Evolutionary conservation across 2,113 vertebrate genomes (phyloP).

Genomic region (Nyctibius bracteatus): DNA sequence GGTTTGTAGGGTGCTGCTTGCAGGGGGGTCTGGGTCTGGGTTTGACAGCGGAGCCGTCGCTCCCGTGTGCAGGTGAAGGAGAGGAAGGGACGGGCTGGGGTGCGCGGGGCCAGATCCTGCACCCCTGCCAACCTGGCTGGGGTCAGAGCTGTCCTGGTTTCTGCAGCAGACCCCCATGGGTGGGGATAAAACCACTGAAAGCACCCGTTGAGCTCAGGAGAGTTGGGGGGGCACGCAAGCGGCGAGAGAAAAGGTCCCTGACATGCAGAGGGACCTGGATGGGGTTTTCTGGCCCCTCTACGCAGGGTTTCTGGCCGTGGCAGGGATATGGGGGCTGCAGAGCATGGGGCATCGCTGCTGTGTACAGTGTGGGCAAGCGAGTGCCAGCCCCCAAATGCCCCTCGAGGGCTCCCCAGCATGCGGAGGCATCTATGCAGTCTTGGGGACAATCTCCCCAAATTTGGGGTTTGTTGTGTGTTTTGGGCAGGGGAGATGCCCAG

Average conservation of each 20-base stretch:
- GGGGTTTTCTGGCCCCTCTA: neutral
- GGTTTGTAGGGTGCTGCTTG: neutral
- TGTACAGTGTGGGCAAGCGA: neutral
- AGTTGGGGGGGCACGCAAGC: neutral
- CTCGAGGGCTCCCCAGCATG: neutral
- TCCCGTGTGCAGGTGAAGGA: neutral
- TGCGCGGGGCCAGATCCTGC: neutral
- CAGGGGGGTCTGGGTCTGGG: fast-evolving
- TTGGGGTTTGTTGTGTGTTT: fast-evolving
- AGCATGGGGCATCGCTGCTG: neutral
- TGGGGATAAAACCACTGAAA: fast-evolving
- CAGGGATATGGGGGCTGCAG: neutral
- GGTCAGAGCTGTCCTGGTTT: neutral
- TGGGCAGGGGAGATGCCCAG: neutral
- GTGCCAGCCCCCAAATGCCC: neutral
- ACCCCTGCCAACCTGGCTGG: neutral
- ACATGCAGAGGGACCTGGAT: fast-evolving
- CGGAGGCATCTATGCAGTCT: fast-evolving
- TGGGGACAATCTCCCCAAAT: neutral
- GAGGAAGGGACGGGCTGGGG: neutral
- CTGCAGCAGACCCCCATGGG: fast-evolving
- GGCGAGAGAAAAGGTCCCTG: neutral
- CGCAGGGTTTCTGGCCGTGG: neutral
- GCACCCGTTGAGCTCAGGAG: no score
- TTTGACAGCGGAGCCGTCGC: neutral